phyloP scores from a whole-genome alignment of 1,140 invertebrate species.

The Anastrepha ludens region DNA sequence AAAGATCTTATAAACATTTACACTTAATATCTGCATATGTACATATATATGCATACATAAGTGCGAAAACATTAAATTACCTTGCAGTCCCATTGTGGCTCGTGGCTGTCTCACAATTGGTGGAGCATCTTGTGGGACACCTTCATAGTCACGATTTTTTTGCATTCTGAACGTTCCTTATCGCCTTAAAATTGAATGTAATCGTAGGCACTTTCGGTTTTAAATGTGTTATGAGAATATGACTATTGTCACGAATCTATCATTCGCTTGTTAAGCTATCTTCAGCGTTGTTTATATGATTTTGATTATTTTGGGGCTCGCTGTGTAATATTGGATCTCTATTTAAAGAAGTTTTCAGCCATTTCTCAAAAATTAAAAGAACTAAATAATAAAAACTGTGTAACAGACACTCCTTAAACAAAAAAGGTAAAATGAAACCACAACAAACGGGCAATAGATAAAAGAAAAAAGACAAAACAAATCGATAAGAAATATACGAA shows the following conservation, averaged over 20 bases:
- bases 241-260: neutral
- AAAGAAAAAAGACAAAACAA: neutral
- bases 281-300: too few species aligned
- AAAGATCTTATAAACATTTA: neutral
- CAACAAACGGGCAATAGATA: neutral
- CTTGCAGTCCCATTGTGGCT: neutral
- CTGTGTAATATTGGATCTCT: neutral
- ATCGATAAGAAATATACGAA: neutral
- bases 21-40: neutral
- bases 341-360: neutral
- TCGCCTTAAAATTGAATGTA: neutral
- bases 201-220: neutral
- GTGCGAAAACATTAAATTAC: neutral
- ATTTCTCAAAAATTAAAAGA: conserved; percentile 24
- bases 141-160: conserved; percentile 45
- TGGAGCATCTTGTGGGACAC: conserved; percentile 28
- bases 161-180: neutral
- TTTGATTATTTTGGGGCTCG: neutral
- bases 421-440: conserved; percentile 32
- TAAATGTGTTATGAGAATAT: neutral
- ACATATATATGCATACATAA: neutral
- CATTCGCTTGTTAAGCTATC: too few species aligned
- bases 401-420: conserved; percentile 52
- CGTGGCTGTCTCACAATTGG: conserved; percentile 24
- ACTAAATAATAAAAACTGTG: conserved; percentile 25